These are phyloP conservation scores for Zaprionus davidi DNA, from an alignment of 1,140 invertebrate species.

Conservation along the genomic window DNA sequence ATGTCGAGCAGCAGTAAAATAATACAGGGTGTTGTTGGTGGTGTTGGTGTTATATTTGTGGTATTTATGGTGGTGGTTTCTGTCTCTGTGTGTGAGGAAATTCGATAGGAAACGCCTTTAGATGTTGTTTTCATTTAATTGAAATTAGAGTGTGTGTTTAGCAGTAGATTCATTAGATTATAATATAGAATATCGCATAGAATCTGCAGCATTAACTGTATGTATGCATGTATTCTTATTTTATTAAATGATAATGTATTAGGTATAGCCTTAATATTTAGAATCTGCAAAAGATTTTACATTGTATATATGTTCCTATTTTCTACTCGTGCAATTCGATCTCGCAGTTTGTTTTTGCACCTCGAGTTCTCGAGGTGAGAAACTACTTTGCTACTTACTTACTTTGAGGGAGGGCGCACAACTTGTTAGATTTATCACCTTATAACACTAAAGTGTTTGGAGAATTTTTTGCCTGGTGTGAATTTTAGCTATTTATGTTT, in stretches of 20 bases:
- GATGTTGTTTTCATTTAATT: background rate
- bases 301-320: too few relatives aligned
- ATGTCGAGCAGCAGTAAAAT: slow-evolving; percentile 24
- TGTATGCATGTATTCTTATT: too few relatives aligned
- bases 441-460: slow-evolving; percentile 1
- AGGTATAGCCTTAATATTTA: too few relatives aligned
- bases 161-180: background rate
- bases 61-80: slow-evolving; percentile 1
- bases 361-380: slow-evolving; percentile 3
- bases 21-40: background rate
- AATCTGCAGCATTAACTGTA: too few relatives aligned
- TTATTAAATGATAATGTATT: too few relatives aligned
- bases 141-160: background rate
- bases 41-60: background rate
- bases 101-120: slow-evolving; percentile 10
- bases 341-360: too few relatives aligned
- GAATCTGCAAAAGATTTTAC: too few relatives aligned
- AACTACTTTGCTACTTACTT: slow-evolving; percentile 4
- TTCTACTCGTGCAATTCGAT: too few relatives aligned
- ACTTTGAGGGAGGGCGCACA: background rate
- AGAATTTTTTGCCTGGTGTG: background rate
- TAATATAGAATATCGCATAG: too few relatives aligned
- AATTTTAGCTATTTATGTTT: slow-evolving; percentile 3
- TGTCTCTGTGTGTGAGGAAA: background rate
- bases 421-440: slow-evolving; percentile 23